phyloP scores from a whole-genome alignment of 2,797 vertebrate genomes.

The Parauchenoglanis punctatus region DNA sequence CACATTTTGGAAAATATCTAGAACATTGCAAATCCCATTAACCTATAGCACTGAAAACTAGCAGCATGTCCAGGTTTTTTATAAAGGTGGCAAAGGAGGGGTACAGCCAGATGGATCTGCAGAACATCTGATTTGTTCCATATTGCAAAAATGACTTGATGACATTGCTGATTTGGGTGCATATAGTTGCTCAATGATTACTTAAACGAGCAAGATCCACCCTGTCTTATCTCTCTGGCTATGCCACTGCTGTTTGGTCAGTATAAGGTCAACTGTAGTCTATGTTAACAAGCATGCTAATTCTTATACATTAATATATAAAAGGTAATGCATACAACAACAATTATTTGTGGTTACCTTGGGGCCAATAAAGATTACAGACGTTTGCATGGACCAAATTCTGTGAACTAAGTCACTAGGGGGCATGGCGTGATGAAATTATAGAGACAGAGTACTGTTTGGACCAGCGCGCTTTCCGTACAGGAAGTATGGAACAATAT shows the following conservation, averaged over 20 bases:
- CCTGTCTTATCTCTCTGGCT: background rate
- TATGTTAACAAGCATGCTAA: background rate
- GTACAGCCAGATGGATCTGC: background rate
- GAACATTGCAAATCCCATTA: background rate
- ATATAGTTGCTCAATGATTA: background rate
- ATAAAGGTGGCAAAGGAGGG: background rate
- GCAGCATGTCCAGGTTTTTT: background rate
- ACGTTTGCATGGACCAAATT: no score
- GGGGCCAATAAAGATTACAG: background rate
- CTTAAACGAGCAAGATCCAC: background rate
- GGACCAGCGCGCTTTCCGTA: conserved; percentile 55
- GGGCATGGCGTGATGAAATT: background rate
- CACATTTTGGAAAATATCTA: background rate
- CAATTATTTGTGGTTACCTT: background rate
- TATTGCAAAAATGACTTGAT: background rate
- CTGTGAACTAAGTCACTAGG: background rate
- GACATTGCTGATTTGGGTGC: background rate
- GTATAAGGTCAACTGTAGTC: background rate
- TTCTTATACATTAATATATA: background rate
- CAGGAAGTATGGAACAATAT: conserved; percentile 55
- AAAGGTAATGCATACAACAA: background rate
- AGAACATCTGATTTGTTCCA: background rate
- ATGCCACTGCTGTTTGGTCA: background rate
- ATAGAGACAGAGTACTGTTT: conserved; percentile 23
- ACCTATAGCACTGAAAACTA: background rate